Conservation (phyloP, 2,113 vertebrate genomes). For the Malaclemys terrapin region DNA sequence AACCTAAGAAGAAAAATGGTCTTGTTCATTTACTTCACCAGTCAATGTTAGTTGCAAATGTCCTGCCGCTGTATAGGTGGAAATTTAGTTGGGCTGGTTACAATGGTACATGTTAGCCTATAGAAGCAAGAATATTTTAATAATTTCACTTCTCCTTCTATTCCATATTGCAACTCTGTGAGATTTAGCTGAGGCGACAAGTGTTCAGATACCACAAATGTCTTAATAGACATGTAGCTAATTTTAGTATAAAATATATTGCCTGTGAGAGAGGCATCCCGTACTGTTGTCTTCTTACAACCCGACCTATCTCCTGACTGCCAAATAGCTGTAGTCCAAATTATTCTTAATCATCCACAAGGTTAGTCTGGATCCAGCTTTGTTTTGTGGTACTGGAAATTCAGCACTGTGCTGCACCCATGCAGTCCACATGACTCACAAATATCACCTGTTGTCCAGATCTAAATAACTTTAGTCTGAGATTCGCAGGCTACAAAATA, state of each 20-base stretch:
- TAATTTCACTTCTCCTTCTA: neutral
- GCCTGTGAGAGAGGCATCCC: neutral
- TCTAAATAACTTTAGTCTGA: neutral
- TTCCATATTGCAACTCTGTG: accelerated
- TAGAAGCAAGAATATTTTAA: accelerated
- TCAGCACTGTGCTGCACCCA: too few relatives aligned
- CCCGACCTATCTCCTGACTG: neutral
- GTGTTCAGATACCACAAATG: neutral
- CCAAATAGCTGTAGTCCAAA: neutral
- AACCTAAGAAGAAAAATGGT: too few relatives aligned
- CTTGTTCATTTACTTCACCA: neutral
- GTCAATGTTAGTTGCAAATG: neutral
- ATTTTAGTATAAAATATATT: neutral
- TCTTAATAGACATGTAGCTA: neutral
- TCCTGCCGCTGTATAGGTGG: neutral
- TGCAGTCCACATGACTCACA: neutral
- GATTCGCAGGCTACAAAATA: neutral
- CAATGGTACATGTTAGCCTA: accelerated
- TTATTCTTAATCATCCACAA: neutral
- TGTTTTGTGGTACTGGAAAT: neutral
- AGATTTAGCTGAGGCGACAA: neutral
- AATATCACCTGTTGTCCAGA: neutral
- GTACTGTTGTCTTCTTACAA: neutral
- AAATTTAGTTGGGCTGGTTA: neutral
- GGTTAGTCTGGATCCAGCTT: neutral